phyloP scores from a whole-genome alignment of 2,888 invertebrate genomes.

The Nemoura dubitans region DNA sequence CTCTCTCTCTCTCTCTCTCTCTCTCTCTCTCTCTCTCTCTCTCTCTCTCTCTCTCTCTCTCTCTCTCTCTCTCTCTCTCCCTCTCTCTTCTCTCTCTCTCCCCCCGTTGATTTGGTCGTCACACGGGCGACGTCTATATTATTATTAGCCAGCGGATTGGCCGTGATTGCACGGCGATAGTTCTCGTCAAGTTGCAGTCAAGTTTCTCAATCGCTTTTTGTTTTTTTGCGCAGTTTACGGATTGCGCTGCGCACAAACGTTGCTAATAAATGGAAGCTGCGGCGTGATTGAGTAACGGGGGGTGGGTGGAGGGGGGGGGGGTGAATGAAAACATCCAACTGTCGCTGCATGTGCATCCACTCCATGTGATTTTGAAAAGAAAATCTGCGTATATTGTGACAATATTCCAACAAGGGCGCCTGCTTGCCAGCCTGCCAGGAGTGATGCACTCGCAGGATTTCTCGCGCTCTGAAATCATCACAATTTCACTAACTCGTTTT shows the following conservation, averaged over 20 bases:
- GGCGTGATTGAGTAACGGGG: no score
- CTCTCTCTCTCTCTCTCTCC: neutral
- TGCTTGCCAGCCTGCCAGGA: no score
- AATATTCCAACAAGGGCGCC: no score
- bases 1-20: neutral
- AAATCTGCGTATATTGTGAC: no score
- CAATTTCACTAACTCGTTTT: no score
- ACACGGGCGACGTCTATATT: neutral
- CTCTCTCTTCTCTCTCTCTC: neutral
- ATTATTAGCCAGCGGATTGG: slow-evolving; percentile 17
- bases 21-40: neutral
- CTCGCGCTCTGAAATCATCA: no score
- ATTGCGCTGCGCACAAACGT: neutral
- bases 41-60: neutral
- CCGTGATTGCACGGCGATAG: neutral
- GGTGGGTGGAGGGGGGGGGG: no score
- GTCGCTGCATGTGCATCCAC: no score
- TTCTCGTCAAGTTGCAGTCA: neutral
- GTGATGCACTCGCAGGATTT: no score
- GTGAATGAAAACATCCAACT: no score
- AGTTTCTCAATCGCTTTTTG: neutral
- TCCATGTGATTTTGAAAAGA: no score
- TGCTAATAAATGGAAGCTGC: neutral
- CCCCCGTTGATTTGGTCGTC: slow-evolving; percentile 28
- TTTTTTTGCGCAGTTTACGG: neutral